Evolutionary conservation across 1,140 invertebrate species (phyloP).

Genomic region (Drosophila pectinifera): DNA sequence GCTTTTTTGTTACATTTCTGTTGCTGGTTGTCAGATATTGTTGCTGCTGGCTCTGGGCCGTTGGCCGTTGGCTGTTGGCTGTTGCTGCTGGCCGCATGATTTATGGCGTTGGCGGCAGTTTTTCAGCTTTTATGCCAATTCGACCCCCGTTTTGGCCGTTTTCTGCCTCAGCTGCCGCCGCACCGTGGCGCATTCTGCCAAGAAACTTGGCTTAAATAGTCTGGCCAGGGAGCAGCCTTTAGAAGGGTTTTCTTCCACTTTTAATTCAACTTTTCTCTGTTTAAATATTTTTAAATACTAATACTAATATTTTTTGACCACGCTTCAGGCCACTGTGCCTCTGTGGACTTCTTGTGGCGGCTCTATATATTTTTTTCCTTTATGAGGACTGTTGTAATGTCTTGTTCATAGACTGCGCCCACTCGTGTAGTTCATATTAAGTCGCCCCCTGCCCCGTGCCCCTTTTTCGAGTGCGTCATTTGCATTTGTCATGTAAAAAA

Average conservation of each 20-base stretch:
- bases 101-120: conserved; percentile 70
- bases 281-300: too few relatives aligned
- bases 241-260: too few relatives aligned
- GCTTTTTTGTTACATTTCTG: conserved; percentile 52
- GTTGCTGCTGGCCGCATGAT: conserved; percentile 69
- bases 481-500: conserved; percentile 67
- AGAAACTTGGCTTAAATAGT: not conserved
- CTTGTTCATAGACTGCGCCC: conserved; percentile 57
- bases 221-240: too few relatives aligned
- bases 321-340: conserved; percentile 20
- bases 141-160: conserved; percentile 1
- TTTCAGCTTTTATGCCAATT: conserved; percentile 45
- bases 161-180: not conserved
- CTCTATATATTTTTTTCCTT: conserved; percentile 1
- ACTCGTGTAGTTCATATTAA: conserved; percentile 46
- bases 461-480: conserved; percentile 61
- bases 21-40: conserved; percentile 41
- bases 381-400: conserved; percentile 30
- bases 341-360: conserved; percentile 12
- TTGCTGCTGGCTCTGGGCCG: conserved; percentile 24
- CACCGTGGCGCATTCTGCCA: conserved; percentile 38
- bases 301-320: too few relatives aligned
- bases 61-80: conserved; percentile 26
- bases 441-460: not conserved
- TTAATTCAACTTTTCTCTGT: too few relatives aligned